Base-by-base conservation (phyloP, 1,140 invertebrate genomes). In the Drosophila sturtevanti region DNA sequence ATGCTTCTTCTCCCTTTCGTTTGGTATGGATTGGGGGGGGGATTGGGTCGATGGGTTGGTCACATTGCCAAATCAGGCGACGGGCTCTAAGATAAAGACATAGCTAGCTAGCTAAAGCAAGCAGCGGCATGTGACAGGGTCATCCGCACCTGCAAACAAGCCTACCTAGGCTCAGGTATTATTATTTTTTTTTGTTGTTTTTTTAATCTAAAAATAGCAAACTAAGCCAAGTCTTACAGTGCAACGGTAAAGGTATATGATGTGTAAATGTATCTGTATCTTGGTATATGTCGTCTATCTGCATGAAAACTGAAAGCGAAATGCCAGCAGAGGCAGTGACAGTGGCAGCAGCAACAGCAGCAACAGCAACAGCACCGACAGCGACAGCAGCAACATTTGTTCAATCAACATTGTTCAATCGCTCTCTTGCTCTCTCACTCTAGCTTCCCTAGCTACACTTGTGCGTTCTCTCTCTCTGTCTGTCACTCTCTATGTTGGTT, bases 31-130 rank as follows among this genome's bases (percentile, higher is more conserved):
- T 12, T 1, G 34, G 6, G 11, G 11, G 34, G 11, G 3, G 10
- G 34, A 2, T 12, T 3, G 37, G 35, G 1, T 12, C 10, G 35
- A 1, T 2, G n/a, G 37, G 4, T 5, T 2, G 52, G 80, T 79
- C 75, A 79, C 75, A 84, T 72, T 79, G 68, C 68, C 61, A 61
- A 66, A 72, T 48, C 70, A 37, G 68, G 37, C 61, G 54, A 35
- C 16, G 12, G 14, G 35, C 11, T 38, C 34, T 10, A 18, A 35
- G 63, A 58, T 64, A 74, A 48, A 48, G 41, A 21, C n/a, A n/a
- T n/a, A n/a, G n/a, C n/a, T n/a, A n/a, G n/a, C n/a, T n/a, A n/a
- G n/a, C 41, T 11, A 44, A 34, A 1, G 9, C 6, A 5, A 9
- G 41, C 41, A 12, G 16, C 16, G 41, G 41, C 41, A 48, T 48